phyloP scores from a whole-genome alignment of 1,140 invertebrate genomes.

The Drosophila burlai region DNA sequence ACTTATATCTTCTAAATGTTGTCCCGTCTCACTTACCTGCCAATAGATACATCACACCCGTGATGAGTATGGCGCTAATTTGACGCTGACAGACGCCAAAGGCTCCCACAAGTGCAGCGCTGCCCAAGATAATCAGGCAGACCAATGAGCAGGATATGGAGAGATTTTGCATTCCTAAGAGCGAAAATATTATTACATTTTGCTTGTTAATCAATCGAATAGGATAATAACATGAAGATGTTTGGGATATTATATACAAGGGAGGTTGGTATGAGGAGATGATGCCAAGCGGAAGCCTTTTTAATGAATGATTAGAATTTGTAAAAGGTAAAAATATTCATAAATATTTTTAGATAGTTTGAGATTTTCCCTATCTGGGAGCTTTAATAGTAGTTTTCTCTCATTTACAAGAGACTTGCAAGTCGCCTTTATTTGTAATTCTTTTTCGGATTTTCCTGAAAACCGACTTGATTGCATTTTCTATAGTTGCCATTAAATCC shows the following conservation, averaged over 20 bases:
- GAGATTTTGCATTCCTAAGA: slow-evolving; percentile 95
- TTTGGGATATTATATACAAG: slow-evolving; percentile 1
- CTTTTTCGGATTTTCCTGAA: background rate
- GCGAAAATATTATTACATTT: no score
- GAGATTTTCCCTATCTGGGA: background rate
- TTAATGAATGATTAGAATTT: background rate
- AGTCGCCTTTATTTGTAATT: background rate
- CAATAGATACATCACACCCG: slow-evolving; percentile 95
- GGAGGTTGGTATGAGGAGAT: background rate
- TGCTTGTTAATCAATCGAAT: no score
- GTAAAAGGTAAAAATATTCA: no score
- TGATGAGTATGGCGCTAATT: slow-evolving; percentile 95
- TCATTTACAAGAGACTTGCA: background rate
- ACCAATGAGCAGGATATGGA: slow-evolving; percentile 96
- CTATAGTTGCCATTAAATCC: slow-evolving; percentile 15
- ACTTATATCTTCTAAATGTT: background rate
- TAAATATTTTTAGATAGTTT: background rate
- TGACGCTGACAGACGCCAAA: slow-evolving; percentile 94
- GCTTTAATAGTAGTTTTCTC: background rate
- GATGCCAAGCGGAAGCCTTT: slow-evolving; percentile 5
- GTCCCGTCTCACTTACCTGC: slow-evolving; percentile 88
- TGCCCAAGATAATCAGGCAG: slow-evolving; percentile 93
- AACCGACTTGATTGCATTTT: slow-evolving; percentile 1
- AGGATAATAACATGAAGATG: background rate
- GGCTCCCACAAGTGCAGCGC: slow-evolving; percentile 92